Evolutionary conservation across 1,140 invertebrate species (phyloP).

Genomic region (Maconellicoccus hirsutus): DNA sequence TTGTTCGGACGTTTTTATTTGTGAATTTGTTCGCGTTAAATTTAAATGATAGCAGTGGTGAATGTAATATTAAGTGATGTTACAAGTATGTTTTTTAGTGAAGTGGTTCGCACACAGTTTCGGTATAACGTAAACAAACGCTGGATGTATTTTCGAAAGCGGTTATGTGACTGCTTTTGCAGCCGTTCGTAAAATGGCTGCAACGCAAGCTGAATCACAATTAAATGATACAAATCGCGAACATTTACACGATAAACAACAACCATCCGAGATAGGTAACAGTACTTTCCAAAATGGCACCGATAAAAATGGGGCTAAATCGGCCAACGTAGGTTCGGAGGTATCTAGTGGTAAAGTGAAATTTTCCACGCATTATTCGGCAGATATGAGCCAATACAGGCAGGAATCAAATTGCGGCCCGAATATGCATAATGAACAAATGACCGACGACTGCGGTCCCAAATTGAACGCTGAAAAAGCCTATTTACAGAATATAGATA

Average conservation of each 20-base stretch:
- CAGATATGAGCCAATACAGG: slow-evolving; percentile 43
- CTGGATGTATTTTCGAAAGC: slow-evolving; percentile 33
- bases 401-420: slow-evolving; percentile 39
- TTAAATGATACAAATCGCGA: slow-evolving; percentile 45
- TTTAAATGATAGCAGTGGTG: slow-evolving; percentile 25
- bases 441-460: slow-evolving; percentile 31
- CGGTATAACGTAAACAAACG: slow-evolving; percentile 32
- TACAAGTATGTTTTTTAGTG: slow-evolving; percentile 33
- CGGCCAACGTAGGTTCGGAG: slow-evolving; percentile 35
- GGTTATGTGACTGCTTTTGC: slow-evolving; percentile 33
- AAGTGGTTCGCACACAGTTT: slow-evolving; percentile 33
- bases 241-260: slow-evolving; percentile 38
- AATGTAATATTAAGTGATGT: slow-evolving; percentile 30
- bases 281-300: slow-evolving; percentile 33
- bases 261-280: slow-evolving; percentile 36
- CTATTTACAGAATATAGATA: slow-evolving; percentile 10
- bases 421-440: slow-evolving; percentile 35
- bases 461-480: neutral
- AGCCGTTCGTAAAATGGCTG: slow-evolving; percentile 40
- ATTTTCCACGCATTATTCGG: slow-evolving; percentile 28
- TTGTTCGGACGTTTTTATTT: slow-evolving; percentile 24
- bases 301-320: slow-evolving; percentile 34
- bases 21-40: neutral
- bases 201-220: slow-evolving; percentile 46
- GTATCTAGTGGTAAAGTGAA: slow-evolving; percentile 31